Conservation (phyloP, 2,113 vertebrate species). For the Clarias magur region DNA sequence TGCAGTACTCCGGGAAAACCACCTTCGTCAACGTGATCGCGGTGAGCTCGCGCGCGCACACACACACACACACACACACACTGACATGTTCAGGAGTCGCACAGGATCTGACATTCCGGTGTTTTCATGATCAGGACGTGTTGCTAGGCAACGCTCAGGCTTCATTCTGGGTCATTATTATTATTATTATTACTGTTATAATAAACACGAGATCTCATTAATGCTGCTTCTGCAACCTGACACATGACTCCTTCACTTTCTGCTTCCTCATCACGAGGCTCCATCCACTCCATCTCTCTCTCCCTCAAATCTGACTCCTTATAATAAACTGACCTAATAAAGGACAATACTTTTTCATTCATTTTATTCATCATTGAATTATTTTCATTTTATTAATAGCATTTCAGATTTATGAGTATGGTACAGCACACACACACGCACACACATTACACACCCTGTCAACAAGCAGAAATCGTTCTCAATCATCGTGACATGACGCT, state of each 20-base stretch:
- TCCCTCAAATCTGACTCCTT: background rate
- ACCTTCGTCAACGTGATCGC: constrained; percentile 88
- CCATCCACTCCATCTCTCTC: background rate
- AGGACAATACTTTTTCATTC: background rate
- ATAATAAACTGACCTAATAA: background rate
- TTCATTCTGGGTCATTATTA: too few relatives aligned
- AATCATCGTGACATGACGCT: background rate
- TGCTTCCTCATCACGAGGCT: constrained; percentile 21
- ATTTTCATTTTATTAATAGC: too few relatives aligned
- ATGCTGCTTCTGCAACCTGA: background rate
- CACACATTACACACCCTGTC: too few relatives aligned
- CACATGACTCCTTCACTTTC: background rate
- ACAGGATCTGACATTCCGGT: too few relatives aligned
- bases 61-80: background rate
- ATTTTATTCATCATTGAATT: too few relatives aligned
- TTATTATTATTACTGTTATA: too few relatives aligned
- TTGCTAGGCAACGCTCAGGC: background rate
- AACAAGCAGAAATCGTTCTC: too few relatives aligned
- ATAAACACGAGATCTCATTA: too few relatives aligned
- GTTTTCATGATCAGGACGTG: background rate
- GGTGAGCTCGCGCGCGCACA: constrained; percentile 64
- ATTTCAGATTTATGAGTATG: background rate
- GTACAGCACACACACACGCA: background rate
- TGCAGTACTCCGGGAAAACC: constrained; percentile 88
- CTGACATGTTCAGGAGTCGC: background rate